Conservation (phyloP, 23 tunicate genomes). For the Oikopleura albicans region DNA sequence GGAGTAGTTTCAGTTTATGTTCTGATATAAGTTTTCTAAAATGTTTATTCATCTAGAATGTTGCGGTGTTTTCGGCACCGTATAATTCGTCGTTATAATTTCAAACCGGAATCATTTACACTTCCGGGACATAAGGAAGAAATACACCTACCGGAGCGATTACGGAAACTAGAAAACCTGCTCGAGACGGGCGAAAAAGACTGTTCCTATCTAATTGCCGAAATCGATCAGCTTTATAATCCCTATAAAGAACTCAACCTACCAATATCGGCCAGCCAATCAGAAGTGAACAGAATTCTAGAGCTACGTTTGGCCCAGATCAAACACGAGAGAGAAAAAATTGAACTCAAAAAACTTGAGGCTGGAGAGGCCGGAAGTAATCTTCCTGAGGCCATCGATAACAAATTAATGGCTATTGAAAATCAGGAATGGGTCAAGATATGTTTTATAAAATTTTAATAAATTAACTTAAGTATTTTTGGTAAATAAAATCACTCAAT, state of each 20-base stretch:
- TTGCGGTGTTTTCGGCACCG: too few species aligned
- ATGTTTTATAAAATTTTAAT: too few species aligned
- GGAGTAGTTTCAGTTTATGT: too few species aligned
- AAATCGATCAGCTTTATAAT: neutral
- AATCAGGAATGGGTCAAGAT: too few species aligned
- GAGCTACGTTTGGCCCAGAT: neutral
- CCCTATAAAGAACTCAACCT: neutral
- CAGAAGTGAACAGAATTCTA: neutral
- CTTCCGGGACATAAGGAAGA: neutral
- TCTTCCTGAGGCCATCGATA: too few species aligned
- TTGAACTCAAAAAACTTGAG: neutral
- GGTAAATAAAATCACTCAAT: too few species aligned
- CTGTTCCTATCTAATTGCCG: neutral
- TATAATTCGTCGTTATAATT: neutral
- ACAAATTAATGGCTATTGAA: too few species aligned
- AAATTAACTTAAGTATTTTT: too few species aligned
- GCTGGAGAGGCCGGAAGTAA: neutral
- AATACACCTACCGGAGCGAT: neutral
- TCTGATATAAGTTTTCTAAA: too few species aligned
- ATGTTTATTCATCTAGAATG: too few species aligned
- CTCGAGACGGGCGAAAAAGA: neutral
- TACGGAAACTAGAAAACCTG: neutral
- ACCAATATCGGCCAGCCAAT: neutral
- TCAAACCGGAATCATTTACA: neutral
- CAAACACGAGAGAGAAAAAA: neutral